phyloP scores from a whole-genome alignment of 1,140 invertebrate species.

The Bombus polaris region DNA sequence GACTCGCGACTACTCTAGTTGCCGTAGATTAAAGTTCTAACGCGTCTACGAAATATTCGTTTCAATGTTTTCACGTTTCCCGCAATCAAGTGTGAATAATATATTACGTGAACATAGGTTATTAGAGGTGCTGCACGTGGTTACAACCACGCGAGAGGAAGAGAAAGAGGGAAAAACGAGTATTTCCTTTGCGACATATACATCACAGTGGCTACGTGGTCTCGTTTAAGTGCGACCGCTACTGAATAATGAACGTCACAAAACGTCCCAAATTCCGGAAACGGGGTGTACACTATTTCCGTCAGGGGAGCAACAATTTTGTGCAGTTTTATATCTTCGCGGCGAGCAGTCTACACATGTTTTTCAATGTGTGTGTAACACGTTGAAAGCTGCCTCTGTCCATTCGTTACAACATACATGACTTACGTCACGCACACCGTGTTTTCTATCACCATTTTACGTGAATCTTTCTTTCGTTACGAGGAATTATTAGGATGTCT shows the following conservation, averaged over 20 bases:
- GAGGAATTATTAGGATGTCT: neutral
- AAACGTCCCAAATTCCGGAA: slow-evolving; percentile 65
- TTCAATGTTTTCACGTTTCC: neutral
- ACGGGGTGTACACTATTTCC: slow-evolving; percentile 60
- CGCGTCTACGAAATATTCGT: neutral
- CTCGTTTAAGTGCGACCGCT: slow-evolving; percentile 56
- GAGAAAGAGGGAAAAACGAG: neutral
- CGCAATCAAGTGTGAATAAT: neutral
- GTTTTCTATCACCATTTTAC: neutral
- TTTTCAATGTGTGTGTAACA: slow-evolving; percentile 48
- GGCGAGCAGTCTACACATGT: neutral
- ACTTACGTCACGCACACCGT: slow-evolving; percentile 39
- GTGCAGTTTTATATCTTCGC: slow-evolving; percentile 62
- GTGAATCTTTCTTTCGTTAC: neutral
- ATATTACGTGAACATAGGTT: neutral
- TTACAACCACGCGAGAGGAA: neutral
- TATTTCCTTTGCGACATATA: slow-evolving; percentile 47
- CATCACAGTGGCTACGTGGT: slow-evolving; percentile 51
- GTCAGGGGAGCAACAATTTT: slow-evolving; percentile 68
- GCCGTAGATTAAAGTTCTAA: too few species aligned
- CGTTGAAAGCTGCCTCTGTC: slow-evolving; percentile 44
- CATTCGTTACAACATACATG: slow-evolving; percentile 34
- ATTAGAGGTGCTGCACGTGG: slow-evolving; percentile 6
- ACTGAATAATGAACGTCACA: slow-evolving; percentile 66
- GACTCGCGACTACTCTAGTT: neutral